Conservation (phyloP, 2,113 vertebrate species). For the Ptilonorhynchus violaceus region DNA sequence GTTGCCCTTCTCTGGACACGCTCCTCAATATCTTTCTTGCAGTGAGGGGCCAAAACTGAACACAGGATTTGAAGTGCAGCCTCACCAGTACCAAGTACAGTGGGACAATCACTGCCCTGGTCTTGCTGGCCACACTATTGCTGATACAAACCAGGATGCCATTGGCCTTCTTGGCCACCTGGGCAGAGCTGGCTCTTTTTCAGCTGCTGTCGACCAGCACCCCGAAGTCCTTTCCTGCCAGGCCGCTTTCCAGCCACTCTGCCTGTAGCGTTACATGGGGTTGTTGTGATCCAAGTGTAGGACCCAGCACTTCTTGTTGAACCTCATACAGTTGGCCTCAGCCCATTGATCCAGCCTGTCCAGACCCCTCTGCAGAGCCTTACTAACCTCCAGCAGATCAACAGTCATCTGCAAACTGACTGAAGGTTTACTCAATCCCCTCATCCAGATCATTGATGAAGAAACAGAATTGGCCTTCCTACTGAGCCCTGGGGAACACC, state of each 20-base stretch:
- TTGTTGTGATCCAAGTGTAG: not conserved
- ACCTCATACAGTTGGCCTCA: too few relatives aligned
- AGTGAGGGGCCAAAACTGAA: fast-evolving
- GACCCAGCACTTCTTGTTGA: not conserved
- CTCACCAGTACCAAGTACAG: too few relatives aligned
- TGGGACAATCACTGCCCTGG: fast-evolving
- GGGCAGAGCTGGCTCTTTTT: not conserved
- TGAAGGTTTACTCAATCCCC: not conserved
- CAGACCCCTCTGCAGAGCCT: not conserved
- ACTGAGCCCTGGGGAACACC: not conserved
- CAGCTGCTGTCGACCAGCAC: not conserved
- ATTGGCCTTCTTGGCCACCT: too few relatives aligned
- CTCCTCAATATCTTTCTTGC: not conserved
- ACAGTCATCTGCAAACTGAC: not conserved
- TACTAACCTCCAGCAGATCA: not conserved
- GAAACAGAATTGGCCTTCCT: not conserved
- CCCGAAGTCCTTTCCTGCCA: not conserved
- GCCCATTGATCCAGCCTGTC: fast-evolving
- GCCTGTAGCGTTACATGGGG: not conserved
- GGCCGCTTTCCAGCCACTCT: not conserved
- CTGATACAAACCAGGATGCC: not conserved
- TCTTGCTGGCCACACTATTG: not conserved
- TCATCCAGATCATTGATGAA: not conserved
- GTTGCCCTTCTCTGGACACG: fast-evolving
- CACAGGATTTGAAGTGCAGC: not conserved